Evolutionary conservation across 2,888 invertebrate species (phyloP).

Genomic region (Notocelia uddmanniana): DNA sequence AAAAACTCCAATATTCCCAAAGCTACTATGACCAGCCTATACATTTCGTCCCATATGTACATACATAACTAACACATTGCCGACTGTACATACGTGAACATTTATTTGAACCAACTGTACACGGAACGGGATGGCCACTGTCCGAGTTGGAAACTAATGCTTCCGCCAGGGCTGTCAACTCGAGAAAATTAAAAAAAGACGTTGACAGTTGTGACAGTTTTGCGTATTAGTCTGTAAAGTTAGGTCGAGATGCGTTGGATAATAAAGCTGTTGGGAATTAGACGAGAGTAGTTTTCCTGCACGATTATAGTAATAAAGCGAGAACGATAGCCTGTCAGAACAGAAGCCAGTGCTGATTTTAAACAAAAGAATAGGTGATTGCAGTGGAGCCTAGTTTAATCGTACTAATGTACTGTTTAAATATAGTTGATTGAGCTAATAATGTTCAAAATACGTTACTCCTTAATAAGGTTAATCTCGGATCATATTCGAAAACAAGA

Average conservation of each 20-base stretch:
- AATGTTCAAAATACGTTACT: neutral
- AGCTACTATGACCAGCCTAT: neutral
- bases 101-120: conserved; percentile 55
- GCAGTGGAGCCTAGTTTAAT: neutral
- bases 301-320: neutral
- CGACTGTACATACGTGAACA: conserved; percentile 24
- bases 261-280: conserved; percentile 22
- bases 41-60: neutral
- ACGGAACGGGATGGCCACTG: conserved; percentile 69
- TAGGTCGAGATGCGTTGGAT: conserved; percentile 23
- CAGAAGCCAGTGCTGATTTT: neutral
- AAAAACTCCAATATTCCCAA: neutral
- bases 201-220: conserved; percentile 29
- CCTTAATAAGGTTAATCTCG: neutral
- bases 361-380: neutral
- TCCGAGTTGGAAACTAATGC: conserved; percentile 75
- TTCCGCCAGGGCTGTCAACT: conserved; percentile 63
- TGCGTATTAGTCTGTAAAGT: conserved; percentile 35
- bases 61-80: conserved; percentile 16
- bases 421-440: neutral
- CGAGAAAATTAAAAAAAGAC: conserved; percentile 46
- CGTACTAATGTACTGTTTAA: neutral
- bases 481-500: neutral
- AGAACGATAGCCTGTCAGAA: neutral
- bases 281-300: conserved; percentile 10